Conservation (phyloP, 2,888 invertebrate genomes). For the Elgonia sp. region DNA sequence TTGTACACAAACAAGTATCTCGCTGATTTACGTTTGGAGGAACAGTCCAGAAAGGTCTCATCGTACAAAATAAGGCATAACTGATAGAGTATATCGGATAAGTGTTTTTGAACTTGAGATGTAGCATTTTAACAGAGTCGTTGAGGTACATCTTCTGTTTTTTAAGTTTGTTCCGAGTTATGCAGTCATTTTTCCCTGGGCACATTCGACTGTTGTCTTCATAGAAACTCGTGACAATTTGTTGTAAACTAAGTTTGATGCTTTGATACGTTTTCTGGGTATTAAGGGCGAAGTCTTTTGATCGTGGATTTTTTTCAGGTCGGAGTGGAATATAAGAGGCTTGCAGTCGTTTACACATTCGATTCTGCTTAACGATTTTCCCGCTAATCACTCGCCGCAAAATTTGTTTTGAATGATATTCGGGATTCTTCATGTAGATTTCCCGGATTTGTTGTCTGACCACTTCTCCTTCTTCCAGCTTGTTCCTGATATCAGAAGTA, state of each 20-base stretch:
- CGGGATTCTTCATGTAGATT: conserved; percentile 23
- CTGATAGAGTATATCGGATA: conserved; percentile 22
- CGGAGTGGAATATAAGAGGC: conserved; percentile 22
- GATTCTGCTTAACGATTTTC: conserved; percentile 37
- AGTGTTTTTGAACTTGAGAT: conserved; percentile 29
- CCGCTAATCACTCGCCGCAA: conserved; percentile 17
- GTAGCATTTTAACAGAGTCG: conserved; percentile 42
- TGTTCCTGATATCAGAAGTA: conserved; percentile 16
- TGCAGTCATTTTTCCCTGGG: conserved; percentile 58
- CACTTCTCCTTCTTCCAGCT: conserved; percentile 40
- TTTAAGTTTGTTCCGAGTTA: conserved; percentile 36
- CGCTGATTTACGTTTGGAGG: conserved; percentile 38
- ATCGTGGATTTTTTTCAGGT: conserved; percentile 27
- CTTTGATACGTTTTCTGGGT: conserved; percentile 8
- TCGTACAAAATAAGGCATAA: conserved; percentile 39
- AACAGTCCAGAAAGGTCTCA: conserved; percentile 62
- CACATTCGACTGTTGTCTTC: conserved; percentile 64
- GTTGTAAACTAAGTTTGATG: conserved; percentile 21
- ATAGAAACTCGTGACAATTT: conserved; percentile 42
- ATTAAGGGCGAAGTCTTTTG: conserved; percentile 12
- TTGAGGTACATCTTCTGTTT: conserved; percentile 63
- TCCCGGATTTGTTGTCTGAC: conserved; percentile 26
- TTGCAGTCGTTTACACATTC: conserved; percentile 24
- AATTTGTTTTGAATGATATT: conserved; percentile 26
- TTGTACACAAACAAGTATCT: conserved; percentile 62